Evolutionary conservation across 2,888 invertebrate genomes (phyloP).

Genomic region (Catocala fraxini): DNA sequence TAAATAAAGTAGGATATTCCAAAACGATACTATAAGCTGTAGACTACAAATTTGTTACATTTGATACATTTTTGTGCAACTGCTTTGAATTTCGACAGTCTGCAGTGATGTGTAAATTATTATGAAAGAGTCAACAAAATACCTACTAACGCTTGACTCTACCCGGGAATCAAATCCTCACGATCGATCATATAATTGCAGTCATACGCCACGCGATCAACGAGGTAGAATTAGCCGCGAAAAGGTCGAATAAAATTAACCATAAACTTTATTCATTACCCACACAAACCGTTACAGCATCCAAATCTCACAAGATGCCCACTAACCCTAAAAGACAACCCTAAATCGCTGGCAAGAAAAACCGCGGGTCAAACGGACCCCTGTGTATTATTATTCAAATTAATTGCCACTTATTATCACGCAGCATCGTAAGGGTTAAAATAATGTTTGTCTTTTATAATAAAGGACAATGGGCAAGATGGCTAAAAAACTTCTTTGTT

Average conservation of each 20-base stretch:
- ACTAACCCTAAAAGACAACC: constrained; percentile 41
- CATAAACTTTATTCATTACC: background rate
- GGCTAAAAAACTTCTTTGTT: constrained; percentile 44
- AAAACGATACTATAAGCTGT: too few species aligned
- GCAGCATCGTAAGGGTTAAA: constrained; percentile 46
- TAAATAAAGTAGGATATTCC: too few species aligned
- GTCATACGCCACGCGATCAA: too few species aligned
- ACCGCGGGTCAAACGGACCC: constrained; percentile 53
- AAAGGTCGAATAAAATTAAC: background rate
- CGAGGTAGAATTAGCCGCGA: too few species aligned
- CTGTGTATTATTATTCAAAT: constrained; percentile 67
- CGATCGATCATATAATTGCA: too few species aligned
- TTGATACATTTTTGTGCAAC: too few species aligned
- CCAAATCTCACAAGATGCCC: constrained; percentile 39
- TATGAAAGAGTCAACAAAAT: too few species aligned
- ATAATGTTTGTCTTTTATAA: constrained; percentile 64
- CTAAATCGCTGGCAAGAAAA: constrained; percentile 46
- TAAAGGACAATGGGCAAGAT: constrained; percentile 50
- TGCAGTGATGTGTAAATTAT: too few species aligned
- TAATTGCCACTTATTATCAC: constrained; percentile 59
- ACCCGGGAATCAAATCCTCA: too few species aligned
- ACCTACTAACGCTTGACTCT: too few species aligned
- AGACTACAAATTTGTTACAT: too few species aligned
- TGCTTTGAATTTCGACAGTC: too few species aligned
- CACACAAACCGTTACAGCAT: constrained; percentile 29